A percentile compares a stretch with the other conserved stretches of the same genome.
These are phyloP conservation scores for Crioceris asparagi DNA, from an alignment of 2,888 invertebrate genomes.

Conservation along the genomic window DNA sequence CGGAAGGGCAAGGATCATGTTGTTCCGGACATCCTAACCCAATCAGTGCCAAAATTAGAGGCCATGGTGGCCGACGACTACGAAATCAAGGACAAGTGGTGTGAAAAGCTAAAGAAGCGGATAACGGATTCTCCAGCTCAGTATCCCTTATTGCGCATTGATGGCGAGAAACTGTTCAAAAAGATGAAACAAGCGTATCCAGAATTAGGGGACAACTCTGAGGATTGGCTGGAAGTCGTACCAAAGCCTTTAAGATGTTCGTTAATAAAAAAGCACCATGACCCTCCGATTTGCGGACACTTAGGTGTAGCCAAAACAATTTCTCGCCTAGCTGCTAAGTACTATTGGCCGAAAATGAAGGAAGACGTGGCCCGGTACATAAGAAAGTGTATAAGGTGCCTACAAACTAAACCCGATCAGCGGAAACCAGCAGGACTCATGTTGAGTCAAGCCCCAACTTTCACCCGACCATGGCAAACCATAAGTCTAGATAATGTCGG, in stretches of 20 bases:
- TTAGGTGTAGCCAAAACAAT: conserved; percentile 18
- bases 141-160: conserved; percentile 16
- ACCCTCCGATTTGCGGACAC: conserved; percentile 17
- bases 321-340: conserved; percentile 7
- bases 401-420: conserved; percentile 15
- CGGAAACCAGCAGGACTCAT: conserved; percentile 16
- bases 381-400: conserved; percentile 15
- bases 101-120: conserved; percentile 9
- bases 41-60: no score
- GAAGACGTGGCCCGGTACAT: conserved; percentile 18
- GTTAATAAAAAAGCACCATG: conserved; percentile 12
- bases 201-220: conserved; percentile 8
- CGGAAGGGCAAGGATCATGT: conserved; percentile 17
- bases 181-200: conserved; percentile 10
- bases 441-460: conserved; percentile 3
- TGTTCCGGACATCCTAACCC: no score
- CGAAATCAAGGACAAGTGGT: conserved; percentile 15
- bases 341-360: conserved; percentile 21
- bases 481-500: conserved; percentile 16
- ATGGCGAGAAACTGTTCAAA: conserved; percentile 13
- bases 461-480: conserved; percentile 10
- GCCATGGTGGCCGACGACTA: no score
- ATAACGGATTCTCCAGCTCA: conserved; percentile 8
- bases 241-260: conserved; percentile 10
- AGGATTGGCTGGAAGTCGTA: conserved; percentile 15